These are phyloP conservation scores for Fopius arisanus DNA, from an alignment of 1,140 invertebrate species.

Conservation along the genomic window DNA sequence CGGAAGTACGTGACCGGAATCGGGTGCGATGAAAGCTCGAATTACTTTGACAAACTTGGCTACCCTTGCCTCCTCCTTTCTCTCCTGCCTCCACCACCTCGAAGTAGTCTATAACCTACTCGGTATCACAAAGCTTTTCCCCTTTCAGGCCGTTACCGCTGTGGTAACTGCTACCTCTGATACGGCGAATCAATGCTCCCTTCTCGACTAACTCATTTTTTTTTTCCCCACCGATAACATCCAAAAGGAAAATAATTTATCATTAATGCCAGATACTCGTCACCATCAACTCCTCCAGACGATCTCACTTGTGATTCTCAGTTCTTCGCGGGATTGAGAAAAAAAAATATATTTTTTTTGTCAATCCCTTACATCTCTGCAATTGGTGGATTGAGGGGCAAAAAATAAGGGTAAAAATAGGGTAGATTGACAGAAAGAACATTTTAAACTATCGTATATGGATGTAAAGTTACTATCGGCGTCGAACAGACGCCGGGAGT, in stretches of 20 bases:
- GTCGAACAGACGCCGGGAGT: slow-evolving; percentile 32
- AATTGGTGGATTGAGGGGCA: not conserved
- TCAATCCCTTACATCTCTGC: not conserved
- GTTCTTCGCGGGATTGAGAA: not conserved
- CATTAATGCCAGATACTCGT: too few relatives aligned
- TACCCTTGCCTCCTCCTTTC: not conserved
- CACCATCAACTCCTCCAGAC: not conserved
- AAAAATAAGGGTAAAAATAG: not conserved
- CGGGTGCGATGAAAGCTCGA: slow-evolving; percentile 45
- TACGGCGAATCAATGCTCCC: not conserved
- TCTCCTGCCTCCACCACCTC: not conserved
- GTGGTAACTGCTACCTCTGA: not conserved
- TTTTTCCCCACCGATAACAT: not conserved
- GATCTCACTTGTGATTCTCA: not conserved
- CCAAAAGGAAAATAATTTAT: too few relatives aligned
- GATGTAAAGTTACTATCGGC: slow-evolving; percentile 47
- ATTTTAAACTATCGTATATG: slow-evolving; percentile 39
- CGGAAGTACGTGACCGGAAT: slow-evolving; percentile 58
- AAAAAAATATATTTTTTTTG: not conserved
- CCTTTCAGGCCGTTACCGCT: not conserved
- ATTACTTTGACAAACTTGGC: slow-evolving; percentile 57
- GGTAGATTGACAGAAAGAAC: slow-evolving; percentile 29
- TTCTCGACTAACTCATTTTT: not conserved
- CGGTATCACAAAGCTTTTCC: slow-evolving; percentile 6
- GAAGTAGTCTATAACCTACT: not conserved